These are phyloP conservation scores for Cricetomys ansorgei DNA, from an alignment of 2,113 vertebrate species.

Conservation along the genomic window DNA sequence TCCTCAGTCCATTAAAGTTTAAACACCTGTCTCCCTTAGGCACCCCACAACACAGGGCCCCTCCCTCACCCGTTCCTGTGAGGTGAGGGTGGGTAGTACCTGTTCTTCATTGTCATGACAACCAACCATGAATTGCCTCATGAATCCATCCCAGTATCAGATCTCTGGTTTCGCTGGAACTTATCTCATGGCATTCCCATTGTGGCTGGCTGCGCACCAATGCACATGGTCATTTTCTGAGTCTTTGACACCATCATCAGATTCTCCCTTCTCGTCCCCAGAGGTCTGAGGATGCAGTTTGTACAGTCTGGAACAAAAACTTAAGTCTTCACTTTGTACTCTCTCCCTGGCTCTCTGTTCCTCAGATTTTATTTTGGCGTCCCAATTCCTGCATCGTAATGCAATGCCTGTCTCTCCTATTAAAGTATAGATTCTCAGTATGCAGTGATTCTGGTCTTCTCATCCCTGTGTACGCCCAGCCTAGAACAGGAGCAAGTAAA, in stretches of 20 bases:
- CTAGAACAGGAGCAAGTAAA: not conserved
- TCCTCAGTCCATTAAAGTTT: constrained; percentile 4
- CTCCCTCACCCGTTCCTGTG: not conserved
- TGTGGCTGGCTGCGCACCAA: not conserved
- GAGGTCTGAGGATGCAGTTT: not conserved
- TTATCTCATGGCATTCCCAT: not conserved
- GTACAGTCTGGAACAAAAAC: not conserved
- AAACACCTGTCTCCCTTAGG: not conserved
- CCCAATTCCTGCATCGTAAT: not conserved
- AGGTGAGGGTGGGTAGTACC: not conserved
- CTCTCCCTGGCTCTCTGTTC: not conserved
- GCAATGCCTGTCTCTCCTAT: not conserved
- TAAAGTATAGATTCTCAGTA: not conserved
- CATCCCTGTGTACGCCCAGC: not conserved
- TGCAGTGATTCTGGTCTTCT: not conserved
- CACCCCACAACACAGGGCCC: not conserved
- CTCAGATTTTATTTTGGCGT: not conserved
- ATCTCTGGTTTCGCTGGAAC: not conserved
- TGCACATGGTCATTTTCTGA: not conserved
- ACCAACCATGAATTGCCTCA: accelerated
- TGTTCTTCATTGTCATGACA: not conserved
- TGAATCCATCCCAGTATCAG: not conserved
- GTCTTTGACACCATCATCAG: not conserved
- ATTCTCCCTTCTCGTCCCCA: not conserved
- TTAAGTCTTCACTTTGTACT: not conserved